Conservation (phyloP, 2,113 vertebrate genomes). For the Calidris pygmaea region DNA sequence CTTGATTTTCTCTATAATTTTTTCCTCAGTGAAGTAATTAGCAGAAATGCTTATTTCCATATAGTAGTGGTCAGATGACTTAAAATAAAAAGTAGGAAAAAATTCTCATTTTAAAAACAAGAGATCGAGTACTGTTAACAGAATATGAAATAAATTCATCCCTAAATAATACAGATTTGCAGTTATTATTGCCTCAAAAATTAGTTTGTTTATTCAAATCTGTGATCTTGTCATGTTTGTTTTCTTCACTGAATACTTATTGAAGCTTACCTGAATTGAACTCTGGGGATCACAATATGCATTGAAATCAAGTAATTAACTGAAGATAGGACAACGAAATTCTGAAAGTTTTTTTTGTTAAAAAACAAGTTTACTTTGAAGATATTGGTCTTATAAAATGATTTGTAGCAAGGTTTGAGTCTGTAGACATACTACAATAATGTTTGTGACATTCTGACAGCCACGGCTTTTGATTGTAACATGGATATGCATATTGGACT, state of each 20-base stretch:
- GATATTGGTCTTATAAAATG: not conserved
- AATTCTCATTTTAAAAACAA: not conserved
- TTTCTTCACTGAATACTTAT: not conserved
- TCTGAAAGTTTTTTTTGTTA: not conserved
- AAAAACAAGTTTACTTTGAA: not conserved
- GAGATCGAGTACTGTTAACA: not conserved
- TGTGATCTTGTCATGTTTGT: not conserved
- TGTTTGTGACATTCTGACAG: not conserved
- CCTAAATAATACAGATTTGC: not conserved
- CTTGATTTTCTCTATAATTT: constrained; percentile 41
- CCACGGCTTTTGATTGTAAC: not conserved
- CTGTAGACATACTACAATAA: not conserved
- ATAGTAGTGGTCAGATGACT: constrained; percentile 21
- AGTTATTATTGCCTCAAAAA: not conserved
- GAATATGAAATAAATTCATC: not conserved
- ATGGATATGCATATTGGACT: not conserved
- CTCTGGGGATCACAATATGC: not conserved
- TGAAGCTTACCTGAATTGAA: not conserved
- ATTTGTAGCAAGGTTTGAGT: not conserved
- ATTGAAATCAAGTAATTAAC: not conserved
- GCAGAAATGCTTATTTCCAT: constrained; percentile 52
- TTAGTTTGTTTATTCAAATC: not conserved
- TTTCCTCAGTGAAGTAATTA: constrained; percentile 52
- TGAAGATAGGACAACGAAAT: not conserved
- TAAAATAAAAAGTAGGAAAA: not conserved